Percentiles rank a stretch among this genome's conserved stretches.
Evolutionary conservation across 1,140 invertebrate genomes (phyloP).

Genomic region (Goniozus legneri): DNA sequence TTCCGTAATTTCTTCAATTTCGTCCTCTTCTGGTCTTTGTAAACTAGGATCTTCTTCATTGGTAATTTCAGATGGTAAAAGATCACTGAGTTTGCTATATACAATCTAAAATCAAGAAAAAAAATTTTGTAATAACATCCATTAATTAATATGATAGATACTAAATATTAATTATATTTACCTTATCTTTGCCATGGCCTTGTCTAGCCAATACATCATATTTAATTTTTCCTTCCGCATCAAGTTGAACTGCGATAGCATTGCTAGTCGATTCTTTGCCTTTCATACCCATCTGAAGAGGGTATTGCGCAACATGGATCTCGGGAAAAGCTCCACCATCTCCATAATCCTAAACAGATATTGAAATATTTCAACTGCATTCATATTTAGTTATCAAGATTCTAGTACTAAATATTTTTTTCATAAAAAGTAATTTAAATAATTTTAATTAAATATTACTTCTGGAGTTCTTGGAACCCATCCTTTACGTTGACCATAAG

Average conservation of each 20-base stretch:
- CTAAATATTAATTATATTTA: constrained; percentile 38
- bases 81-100: constrained; percentile 91
- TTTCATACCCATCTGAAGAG: constrained; percentile 79
- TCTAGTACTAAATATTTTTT: neutral
- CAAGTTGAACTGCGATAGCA: constrained; percentile 89
- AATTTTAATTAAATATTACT: constrained; percentile 61
- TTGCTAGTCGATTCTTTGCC: constrained; percentile 77
- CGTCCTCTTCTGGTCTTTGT: constrained; percentile 81
- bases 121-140: constrained; percentile 2
- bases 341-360: constrained; percentile 64
- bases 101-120: constrained; percentile 67
- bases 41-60: constrained; percentile 87
- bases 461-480: constrained; percentile 88
- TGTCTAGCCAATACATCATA: constrained; percentile 95
- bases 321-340: constrained; percentile 99
- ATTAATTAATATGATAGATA: neutral
- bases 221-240: constrained; percentile 92
- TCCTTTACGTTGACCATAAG: constrained; percentile 92
- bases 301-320: constrained; percentile 96
- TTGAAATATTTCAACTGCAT: too few species aligned
- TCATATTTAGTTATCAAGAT: too few species aligned
- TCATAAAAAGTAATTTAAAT: neutral
- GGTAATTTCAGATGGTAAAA: constrained; percentile 89
- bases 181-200: constrained; percentile 94
- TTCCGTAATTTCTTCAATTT: constrained; percentile 83